Evolutionary conservation across 2,797 vertebrate genomes (phyloP).

Genomic region (Rousettus madagascariensis): DNA sequence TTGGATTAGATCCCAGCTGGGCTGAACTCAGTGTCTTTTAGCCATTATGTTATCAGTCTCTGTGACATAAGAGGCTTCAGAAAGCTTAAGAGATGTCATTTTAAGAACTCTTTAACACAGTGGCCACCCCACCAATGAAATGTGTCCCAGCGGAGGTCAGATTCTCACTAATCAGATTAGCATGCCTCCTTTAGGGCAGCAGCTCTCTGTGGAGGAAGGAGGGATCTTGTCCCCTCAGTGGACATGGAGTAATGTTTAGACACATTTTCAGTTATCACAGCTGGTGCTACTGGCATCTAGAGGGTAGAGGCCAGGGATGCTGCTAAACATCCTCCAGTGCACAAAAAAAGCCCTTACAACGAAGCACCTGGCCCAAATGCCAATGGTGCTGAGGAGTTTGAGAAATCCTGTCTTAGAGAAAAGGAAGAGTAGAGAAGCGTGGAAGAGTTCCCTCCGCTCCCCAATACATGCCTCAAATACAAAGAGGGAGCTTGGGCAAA

Average conservation of each 20-base stretch:
- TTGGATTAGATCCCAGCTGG: background rate
- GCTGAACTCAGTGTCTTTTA: background rate
- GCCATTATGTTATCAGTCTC: too few relatives aligned
- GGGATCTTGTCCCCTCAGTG: background rate
- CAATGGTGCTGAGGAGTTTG: too few relatives aligned
- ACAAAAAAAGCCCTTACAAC: background rate
- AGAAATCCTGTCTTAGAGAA: background rate
- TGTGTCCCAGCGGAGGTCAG: background rate
- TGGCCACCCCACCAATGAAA: background rate
- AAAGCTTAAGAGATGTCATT: background rate
- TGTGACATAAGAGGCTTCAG: background rate
- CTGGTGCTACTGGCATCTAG: background rate
- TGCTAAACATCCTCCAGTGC: background rate
- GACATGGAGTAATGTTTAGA: background rate
- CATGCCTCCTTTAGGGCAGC: background rate
- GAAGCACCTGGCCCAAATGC: background rate
- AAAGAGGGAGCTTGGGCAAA: background rate
- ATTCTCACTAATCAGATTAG: background rate
- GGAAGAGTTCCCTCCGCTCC: background rate
- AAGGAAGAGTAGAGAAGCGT: background rate
- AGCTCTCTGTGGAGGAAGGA: background rate
- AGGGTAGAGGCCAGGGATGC: background rate
- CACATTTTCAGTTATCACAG: background rate
- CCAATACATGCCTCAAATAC: background rate
- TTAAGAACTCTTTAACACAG: background rate